A percentile compares a stretch with the other conserved stretches of the same genome.
These are phyloP conservation scores for Mixornis gularis DNA, from an alignment of 2,113 vertebrate species.

Conservation along the genomic window DNA sequence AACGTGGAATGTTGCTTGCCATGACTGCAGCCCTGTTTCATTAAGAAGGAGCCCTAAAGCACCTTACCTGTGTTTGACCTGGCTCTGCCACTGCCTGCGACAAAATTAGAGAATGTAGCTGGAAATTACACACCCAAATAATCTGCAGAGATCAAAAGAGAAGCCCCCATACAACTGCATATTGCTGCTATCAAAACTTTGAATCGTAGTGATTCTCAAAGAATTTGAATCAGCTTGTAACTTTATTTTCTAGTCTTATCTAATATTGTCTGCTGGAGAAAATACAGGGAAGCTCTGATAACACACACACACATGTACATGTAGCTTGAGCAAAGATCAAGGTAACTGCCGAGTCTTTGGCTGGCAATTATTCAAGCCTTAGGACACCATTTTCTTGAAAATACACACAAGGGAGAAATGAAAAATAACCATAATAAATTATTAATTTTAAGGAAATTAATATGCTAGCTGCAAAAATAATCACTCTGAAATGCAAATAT, in stretches of 20 bases:
- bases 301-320: not conserved
- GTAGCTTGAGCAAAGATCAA: not conserved
- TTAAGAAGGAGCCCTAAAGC: not conserved
- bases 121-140: not conserved
- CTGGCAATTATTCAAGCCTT: constrained; percentile 34
- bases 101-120: not conserved
- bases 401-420: not conserved
- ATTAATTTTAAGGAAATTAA: constrained; percentile 43
- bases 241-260: not conserved
- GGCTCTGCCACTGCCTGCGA: not conserved
- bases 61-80: not conserved
- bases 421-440: constrained; percentile 39
- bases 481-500: constrained; percentile 25
- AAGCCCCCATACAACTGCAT: not conserved
- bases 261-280: not conserved
- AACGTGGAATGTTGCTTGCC: not conserved
- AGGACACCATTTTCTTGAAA: constrained; percentile 35
- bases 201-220: not conserved
- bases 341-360: not conserved
- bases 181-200: not conserved
- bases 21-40: not conserved
- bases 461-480: constrained; percentile 1
- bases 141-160: not conserved
- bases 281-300: not conserved
- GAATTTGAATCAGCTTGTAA: not conserved